Evolutionary conservation across 2,113 vertebrate species (phyloP), one percentile per base, ranked within the genome.

Genomic region (Corapipo altera): DNA sequence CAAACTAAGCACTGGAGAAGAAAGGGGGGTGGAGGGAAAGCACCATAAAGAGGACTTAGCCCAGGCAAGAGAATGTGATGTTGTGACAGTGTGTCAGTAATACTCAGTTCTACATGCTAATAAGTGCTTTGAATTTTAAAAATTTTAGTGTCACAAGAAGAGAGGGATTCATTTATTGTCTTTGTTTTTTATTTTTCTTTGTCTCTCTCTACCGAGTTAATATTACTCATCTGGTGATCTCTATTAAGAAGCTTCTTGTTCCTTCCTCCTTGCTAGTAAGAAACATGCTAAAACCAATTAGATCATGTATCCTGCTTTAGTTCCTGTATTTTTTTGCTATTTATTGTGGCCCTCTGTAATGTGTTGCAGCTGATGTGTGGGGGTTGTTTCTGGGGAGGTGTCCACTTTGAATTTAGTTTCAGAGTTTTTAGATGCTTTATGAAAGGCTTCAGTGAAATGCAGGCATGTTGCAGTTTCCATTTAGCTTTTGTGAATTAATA

Each of bases 371-470:
- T 81, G 59, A 85, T 61, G 37, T 39, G 27, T 52, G 57, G 12
- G 57, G 11, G 37, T 52, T 79, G 35, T 5, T 72, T 77, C 33
- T 70, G 49, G 37, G 32, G 35, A 58, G 51, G 51, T 1, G 1
- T 69, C 55, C 66, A 71, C 74, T 91, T 71, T 54, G 84, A 94
- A 77, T 78, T 91, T 54, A 52, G 27, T 75, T 92, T 66, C 41
- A 85, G 66, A 32, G 32, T 79, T 91, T 73, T 79, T 51, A 87
- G 78, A 57, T 62, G 23, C n/a, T 94, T 43, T 65, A 0, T 61
- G 81, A 92, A 93, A 92, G 61, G 39, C 57, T 96, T 78, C 62
- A 83, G 65, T 91, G 88, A 94, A 91, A 48, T 71, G 49, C 37
- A 91, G 58, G 28, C 57, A 59, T 61, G 58, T 87, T 91, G 67